Evolutionary conservation across 2,888 invertebrate species (phyloP), one percentile per base, ranked within the genome.

Genomic region (Agrilus mali): DNA sequence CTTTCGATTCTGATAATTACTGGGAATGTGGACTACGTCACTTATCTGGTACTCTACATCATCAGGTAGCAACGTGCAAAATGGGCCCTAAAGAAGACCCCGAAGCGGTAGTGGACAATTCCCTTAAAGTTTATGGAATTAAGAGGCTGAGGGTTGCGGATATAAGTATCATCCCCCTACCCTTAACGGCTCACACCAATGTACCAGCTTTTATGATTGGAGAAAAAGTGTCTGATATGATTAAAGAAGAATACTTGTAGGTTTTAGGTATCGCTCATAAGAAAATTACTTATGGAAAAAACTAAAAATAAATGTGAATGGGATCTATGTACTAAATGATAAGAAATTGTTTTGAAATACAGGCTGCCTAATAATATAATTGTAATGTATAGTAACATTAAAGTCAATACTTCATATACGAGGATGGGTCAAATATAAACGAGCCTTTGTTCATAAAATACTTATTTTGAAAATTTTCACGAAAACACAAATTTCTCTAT

Each of bases 191-290:
- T 0, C 74, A 76, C 50, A 66, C 70, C 0, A 73, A 70, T 38
- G 73, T 71, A 0, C 70, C 69, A 0, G 65, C 71, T 36, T 67
- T 65, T 42, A 75, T 75, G 75, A 67, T 76, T 3, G 76, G 70
- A 1, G 76, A 77, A 52, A 75, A 74, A 51, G 71, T 68, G 0
- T 63, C 75, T 0, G 75, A 73, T 53, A 59, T 73, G 56, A 69
- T 73, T 5, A 72, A 71, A 50, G 50, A 59, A 41, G 59, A 59
- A 7, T 72, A 27, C n/a, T n/a, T n/a, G n/a, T n/a, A n/a, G n/a
- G n/a, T n/a, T n/a, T n/a, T 27, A 27, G 8, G 10, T 27, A 27
- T 27, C 8, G 10, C 2, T 3, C 10, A 27, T 2, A 27, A 2
- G 2, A 8, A 27, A 27, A 10, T 10, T 3, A 27, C 10, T 27